Conservation (phyloP, 2,113 vertebrate genomes). For the Buteo buteo region DNA sequence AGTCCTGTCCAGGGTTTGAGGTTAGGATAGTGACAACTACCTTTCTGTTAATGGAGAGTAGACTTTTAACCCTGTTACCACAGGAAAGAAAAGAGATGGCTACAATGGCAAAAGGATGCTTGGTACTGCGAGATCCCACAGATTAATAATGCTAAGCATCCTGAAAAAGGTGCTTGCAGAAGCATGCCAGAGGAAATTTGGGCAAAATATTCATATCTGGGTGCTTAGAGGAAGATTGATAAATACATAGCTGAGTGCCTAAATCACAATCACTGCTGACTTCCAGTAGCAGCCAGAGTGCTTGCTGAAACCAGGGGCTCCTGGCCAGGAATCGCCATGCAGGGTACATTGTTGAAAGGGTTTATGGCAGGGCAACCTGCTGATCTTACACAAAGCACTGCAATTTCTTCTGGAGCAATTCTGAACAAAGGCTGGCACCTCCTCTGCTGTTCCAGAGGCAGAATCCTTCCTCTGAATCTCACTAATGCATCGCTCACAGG, state of each 20-base stretch:
- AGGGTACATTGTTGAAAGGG: not conserved
- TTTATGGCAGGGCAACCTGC: not conserved
- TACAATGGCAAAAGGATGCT: not conserved
- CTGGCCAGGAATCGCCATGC: not conserved
- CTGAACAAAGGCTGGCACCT: slow-evolving; percentile 1
- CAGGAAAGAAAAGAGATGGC: not conserved
- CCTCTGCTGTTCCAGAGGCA: not conserved
- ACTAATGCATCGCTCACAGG: not conserved
- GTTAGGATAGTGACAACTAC: not conserved
- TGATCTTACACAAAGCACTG: not conserved
- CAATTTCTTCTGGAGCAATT: not conserved
- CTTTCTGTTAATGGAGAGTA: not conserved
- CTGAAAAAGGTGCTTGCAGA: not conserved
- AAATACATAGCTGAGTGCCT: not conserved
- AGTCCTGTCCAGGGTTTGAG: not conserved
- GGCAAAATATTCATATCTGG: not conserved
- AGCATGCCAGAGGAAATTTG: not conserved
- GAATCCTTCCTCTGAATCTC: not conserved
- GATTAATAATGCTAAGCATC: not conserved
- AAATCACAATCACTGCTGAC: not conserved
- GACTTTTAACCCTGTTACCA: not conserved
- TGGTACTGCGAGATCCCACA: not conserved
- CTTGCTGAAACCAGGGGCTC: not conserved
- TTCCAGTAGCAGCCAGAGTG: not conserved
- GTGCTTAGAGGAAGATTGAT: not conserved